phyloP scores from a whole-genome alignment of 1,140 invertebrate species.

The Plodia interpunctella region DNA sequence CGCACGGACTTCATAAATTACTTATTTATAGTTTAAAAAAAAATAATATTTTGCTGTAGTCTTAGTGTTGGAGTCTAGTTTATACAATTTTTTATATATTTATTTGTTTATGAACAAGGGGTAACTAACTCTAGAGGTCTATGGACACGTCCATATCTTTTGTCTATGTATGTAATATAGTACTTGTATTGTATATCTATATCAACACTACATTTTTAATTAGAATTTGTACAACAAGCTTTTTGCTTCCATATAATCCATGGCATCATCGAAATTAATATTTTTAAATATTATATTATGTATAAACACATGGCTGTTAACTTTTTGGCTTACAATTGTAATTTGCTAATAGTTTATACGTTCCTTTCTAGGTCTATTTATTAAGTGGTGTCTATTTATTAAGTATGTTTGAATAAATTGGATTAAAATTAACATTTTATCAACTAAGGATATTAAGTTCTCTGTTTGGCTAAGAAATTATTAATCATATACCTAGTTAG shows the following conservation, averaged over 20 bases:
- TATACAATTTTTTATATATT: background rate
- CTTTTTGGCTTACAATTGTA: background rate
- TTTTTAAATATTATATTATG: background rate
- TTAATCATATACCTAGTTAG: conserved; percentile 12
- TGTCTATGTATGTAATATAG: conserved; percentile 27
- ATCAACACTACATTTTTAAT: conserved; percentile 22
- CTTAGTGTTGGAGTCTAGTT: background rate
- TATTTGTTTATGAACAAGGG: background rate
- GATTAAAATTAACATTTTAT: background rate
- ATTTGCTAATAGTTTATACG: background rate
- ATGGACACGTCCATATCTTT: conserved; percentile 34
- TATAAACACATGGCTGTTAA: background rate
- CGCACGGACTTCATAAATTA: conserved; percentile 42
- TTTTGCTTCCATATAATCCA: conserved; percentile 14
- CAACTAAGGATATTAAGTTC: background rate
- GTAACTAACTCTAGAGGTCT: conserved; percentile 18
- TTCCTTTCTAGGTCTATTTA: conserved; percentile 10
- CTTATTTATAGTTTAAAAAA: conserved; percentile 30
- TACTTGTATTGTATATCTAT: conserved; percentile 26
- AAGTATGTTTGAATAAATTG: background rate
- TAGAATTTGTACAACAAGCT: conserved; percentile 23
- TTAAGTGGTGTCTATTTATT: conserved; percentile 7
- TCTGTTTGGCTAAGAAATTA: conserved; percentile 23
- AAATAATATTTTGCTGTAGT: background rate
- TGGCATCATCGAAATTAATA: conserved; percentile 17